Conservation (phyloP, 2,888 invertebrate species). For the Blomia tropicalis region DNA sequence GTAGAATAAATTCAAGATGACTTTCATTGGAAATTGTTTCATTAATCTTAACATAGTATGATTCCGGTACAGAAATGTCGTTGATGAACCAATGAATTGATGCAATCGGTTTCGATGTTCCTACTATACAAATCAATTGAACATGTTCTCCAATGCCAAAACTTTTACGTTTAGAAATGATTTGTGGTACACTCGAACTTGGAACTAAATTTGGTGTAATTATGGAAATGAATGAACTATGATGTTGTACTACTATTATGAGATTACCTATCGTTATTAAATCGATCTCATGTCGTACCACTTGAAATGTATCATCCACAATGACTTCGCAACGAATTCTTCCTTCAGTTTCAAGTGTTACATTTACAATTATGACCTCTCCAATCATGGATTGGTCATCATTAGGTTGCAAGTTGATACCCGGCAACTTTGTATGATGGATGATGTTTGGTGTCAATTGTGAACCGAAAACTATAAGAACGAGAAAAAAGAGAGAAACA, state of each 20-base stretch:
- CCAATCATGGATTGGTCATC: background rate
- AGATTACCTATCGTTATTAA: conserved; percentile 16
- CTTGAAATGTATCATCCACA: conserved; percentile 21
- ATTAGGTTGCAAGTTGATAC: background rate
- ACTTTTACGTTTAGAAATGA: background rate
- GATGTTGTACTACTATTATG: background rate
- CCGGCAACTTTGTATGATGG: conserved; percentile 14
- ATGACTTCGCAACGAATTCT: conserved; percentile 20
- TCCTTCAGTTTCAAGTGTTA: conserved; percentile 15
- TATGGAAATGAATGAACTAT: background rate
- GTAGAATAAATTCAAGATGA: background rate
- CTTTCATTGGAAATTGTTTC: background rate
- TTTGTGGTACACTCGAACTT: conserved; percentile 14
- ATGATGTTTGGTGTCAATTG: conserved; percentile 13
- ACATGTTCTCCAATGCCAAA: conserved; percentile 20
- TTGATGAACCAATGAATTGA: conserved; percentile 22
- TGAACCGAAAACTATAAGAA: conserved; percentile 17
- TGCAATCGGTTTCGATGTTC: background rate
- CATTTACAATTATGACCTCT: background rate
- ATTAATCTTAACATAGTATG: background rate
- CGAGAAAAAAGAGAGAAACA: background rate
- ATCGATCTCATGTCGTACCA: conserved; percentile 1
- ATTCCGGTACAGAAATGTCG: conserved; percentile 3
- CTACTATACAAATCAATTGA: background rate
- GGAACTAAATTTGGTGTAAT: conserved; percentile 18